Percentiles rank a stretch among this genome's conserved stretches.
Conservation (phyloP, 2,888 invertebrate genomes). For the Byasa hedistus region DNA sequence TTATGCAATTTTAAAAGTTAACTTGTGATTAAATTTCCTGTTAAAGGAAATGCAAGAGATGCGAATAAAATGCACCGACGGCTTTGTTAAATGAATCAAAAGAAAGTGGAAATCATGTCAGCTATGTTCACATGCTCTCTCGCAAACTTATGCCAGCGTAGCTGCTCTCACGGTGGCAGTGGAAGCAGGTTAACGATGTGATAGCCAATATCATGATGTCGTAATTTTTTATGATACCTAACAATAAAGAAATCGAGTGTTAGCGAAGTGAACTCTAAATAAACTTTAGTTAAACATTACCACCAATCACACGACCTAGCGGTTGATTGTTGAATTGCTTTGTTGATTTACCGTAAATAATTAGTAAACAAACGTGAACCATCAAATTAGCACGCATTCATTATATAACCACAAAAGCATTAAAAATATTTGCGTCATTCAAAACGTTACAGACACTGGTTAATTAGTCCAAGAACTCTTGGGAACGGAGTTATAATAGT, state of each 20-base stretch:
- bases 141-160: slow-evolving; percentile 29
- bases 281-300: too few species aligned
- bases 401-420: slow-evolving; percentile 43
- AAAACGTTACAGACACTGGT: slow-evolving; percentile 50
- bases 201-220: slow-evolving; percentile 20
- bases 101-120: slow-evolving; percentile 58
- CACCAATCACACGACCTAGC: too few species aligned
- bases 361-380: slow-evolving; percentile 30
- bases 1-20: background rate
- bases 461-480: slow-evolving; percentile 51
- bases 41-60: background rate
- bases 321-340: background rate
- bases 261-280: too few species aligned
- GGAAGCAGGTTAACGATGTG: slow-evolving; percentile 34
- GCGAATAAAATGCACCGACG: background rate
- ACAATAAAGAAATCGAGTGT: background rate
- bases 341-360: slow-evolving; percentile 2
- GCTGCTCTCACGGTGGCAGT: slow-evolving; percentile 35
- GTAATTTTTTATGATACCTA: slow-evolving; percentile 8
- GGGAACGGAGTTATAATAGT: slow-evolving; percentile 33
- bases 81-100: slow-evolving; percentile 41
- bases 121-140: slow-evolving; percentile 44
- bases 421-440: slow-evolving; percentile 43
- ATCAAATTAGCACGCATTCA: slow-evolving; percentile 31
- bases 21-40: background rate